These are phyloP conservation scores for Cephus cinctus DNA, from an alignment of 1,140 invertebrate genomes.

Conservation along the genomic window DNA sequence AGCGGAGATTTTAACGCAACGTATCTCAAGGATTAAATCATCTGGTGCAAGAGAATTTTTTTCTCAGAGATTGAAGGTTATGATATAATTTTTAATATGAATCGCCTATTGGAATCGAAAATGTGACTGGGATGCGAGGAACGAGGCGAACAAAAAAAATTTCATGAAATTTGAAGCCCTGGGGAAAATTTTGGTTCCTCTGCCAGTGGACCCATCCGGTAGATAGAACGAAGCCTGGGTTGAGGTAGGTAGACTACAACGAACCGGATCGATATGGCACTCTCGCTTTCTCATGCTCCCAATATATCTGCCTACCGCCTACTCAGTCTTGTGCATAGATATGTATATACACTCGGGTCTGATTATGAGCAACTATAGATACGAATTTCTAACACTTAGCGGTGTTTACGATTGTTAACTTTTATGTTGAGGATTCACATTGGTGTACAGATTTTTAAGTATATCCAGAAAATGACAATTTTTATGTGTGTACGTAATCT, in stretches of 20 bases:
- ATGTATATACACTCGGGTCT: not conserved
- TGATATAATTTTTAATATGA: no score
- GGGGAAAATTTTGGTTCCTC: not conserved
- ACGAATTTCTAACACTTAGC: not conserved
- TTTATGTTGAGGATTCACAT: not conserved
- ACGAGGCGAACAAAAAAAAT: no score
- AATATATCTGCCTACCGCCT: not conserved
- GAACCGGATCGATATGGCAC: slow-evolving; percentile 35
- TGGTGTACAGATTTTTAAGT: not conserved
- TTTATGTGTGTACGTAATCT: not conserved
- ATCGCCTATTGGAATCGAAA: no score
- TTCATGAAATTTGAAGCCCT: no score
- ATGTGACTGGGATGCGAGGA: no score
- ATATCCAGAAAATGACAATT: not conserved
- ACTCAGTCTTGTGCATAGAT: not conserved
- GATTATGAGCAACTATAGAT: not conserved
- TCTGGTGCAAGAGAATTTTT: not conserved
- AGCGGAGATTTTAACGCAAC: no score
- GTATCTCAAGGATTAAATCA: no score
- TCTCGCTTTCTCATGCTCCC: slow-evolving; percentile 34
- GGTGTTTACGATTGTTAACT: not conserved
- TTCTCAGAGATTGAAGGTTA: not conserved
- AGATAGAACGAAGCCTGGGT: slow-evolving; percentile 12
- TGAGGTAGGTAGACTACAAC: slow-evolving; percentile 29
- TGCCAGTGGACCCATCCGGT: slow-evolving; percentile 6